Percentiles rank a stretch among this genome's conserved stretches.
These are phyloP conservation scores for Lathamus discolor DNA, from an alignment of 2,113 vertebrate genomes.

Conservation along the genomic window DNA sequence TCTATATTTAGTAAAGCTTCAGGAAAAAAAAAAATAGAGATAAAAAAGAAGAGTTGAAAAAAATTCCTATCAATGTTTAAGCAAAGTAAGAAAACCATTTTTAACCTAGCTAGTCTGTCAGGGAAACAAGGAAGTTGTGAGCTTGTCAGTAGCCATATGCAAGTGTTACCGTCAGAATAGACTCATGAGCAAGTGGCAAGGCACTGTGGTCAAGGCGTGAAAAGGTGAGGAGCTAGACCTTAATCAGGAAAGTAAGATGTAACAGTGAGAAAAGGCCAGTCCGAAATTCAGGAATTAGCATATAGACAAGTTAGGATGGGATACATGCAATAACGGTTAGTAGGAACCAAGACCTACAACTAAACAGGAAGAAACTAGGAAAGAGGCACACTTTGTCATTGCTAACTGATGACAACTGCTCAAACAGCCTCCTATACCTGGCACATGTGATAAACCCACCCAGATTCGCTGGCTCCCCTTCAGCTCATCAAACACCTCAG, in stretches of 20 bases:
- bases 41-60: not conserved
- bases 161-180: not conserved
- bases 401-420: not conserved
- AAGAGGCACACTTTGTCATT: not conserved
- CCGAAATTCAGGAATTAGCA: not conserved
- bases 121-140: not conserved
- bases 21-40: not conserved
- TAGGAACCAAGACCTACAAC: not conserved
- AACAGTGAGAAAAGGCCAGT: not conserved
- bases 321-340: not conserved
- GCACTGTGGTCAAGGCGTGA: not conserved
- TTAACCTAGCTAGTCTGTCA: not conserved
- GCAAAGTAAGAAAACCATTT: not conserved
- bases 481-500: not conserved
- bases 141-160: not conserved
- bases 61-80: not conserved
- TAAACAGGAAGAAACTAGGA: not conserved
- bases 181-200: not conserved
- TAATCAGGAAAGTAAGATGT: not conserved
- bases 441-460: not conserved
- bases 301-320: not conserved
- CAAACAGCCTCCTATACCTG: not conserved
- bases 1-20: not conserved
- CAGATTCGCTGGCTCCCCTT: not conserved
- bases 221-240: not conserved